phyloP scores from a whole-genome alignment of 2,888 invertebrate genomes.

The Drosophila prolongata region DNA sequence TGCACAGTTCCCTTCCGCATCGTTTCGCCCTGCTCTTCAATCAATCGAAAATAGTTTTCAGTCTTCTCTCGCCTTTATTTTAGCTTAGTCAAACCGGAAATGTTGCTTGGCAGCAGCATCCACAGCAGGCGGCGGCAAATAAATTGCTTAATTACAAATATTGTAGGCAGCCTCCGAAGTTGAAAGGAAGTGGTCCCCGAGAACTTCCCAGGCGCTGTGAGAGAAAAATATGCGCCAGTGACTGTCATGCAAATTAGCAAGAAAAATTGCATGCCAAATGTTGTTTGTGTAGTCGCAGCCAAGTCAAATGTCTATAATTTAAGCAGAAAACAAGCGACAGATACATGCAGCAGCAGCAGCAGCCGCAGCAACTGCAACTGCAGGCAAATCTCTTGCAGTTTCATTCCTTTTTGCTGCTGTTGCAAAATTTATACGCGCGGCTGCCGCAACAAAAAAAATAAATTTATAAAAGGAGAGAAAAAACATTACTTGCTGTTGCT shows the following conservation, averaged over 20 bases:
- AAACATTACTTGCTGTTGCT: conserved; percentile 43
- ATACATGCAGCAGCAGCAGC: conserved; percentile 57
- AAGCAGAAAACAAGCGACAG: conserved; percentile 77
- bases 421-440: conserved; percentile 72
- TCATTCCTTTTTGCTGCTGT: conserved; percentile 50
- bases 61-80: conserved; percentile 19
- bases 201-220: conserved; percentile 44
- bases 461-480: conserved; percentile 26
- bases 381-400: conserved; percentile 64
- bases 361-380: conserved; percentile 20
- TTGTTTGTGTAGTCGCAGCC: conserved; percentile 55
- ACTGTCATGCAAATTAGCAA: conserved; percentile 70
- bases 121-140: conserved; percentile 49
- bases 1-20: conserved; percentile 22
- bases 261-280: conserved; percentile 73
- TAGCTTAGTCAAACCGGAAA: conserved; percentile 58
- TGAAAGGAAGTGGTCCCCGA: conserved; percentile 50
- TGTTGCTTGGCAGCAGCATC: conserved; percentile 54
- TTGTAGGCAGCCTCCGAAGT: conserved; percentile 48
- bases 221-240: conserved; percentile 43
- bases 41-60: conserved; percentile 58
- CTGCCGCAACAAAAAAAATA: conserved; percentile 36
- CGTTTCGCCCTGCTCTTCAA: conserved; percentile 37
- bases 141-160: conserved; percentile 77
- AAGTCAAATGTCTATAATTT: conserved; percentile 78